Evolutionary conservation across 2,113 vertebrate genomes (phyloP).

Genomic region (Tachycineta bicolor): DNA sequence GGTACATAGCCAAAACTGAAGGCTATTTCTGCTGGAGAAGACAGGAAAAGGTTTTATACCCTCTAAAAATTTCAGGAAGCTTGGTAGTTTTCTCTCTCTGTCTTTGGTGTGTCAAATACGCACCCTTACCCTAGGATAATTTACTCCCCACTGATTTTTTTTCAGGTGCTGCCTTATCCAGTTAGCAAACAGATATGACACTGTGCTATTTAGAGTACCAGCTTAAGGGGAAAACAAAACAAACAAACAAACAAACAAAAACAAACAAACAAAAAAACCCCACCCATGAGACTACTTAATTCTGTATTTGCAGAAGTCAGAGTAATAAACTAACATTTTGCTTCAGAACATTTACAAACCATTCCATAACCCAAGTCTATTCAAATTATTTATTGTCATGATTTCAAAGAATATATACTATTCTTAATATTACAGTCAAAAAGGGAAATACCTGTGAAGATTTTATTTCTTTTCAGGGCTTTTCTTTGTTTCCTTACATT

Average conservation of each 20-base stretch:
- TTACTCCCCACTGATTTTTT: background rate
- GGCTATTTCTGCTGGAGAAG: background rate
- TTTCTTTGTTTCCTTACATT: background rate
- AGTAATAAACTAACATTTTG: background rate
- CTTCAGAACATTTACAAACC: background rate
- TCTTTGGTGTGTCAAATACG: background rate
- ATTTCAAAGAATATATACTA: background rate
- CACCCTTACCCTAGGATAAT: background rate
- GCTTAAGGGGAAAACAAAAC: background rate
- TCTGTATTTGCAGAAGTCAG: background rate
- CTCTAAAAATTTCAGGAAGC: background rate
- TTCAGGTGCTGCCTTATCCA: background rate
- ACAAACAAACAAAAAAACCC: background rate
- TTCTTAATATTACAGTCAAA: background rate
- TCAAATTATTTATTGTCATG: background rate
- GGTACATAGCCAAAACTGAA: slow-evolving; percentile 34
- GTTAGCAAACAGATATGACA: background rate
- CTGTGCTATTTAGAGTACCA: background rate
- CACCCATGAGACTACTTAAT: background rate
- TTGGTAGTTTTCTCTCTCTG: background rate
- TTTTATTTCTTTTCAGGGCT: background rate
- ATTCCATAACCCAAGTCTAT: background rate
- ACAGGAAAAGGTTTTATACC: background rate
- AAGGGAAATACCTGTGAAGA: background rate
- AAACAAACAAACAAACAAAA: background rate